phyloP scores from a whole-genome alignment of 2,113 vertebrate genomes.

The Dipodomys merriami region DNA sequence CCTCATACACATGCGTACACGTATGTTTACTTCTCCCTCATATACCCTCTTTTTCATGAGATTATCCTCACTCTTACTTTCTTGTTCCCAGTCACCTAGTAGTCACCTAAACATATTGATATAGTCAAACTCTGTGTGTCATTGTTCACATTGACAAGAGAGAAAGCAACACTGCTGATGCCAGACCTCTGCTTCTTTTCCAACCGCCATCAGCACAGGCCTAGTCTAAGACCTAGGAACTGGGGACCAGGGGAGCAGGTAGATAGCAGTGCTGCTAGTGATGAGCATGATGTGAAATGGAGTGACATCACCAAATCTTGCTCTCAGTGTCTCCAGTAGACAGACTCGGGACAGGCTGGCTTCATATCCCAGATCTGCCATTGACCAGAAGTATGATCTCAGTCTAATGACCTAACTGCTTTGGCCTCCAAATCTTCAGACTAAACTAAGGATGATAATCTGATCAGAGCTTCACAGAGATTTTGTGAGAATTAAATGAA shows the following conservation, averaged over 20 bases:
- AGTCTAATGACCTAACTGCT: not conserved
- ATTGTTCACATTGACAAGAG: conserved; percentile 55
- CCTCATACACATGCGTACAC: rapidly evolving
- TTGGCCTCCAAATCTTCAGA: not conserved
- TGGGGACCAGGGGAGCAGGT: not conserved
- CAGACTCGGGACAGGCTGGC: not conserved
- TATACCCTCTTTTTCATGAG: not conserved
- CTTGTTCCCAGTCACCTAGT: conserved; percentile 42
- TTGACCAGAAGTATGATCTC: not conserved
- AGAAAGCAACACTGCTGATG: not conserved
- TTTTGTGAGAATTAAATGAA: not conserved
- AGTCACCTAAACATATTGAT: not conserved
- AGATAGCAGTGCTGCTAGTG: not conserved
- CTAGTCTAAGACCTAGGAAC: not conserved
- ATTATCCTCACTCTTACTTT: not conserved
- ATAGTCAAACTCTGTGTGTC: conserved; percentile 3
- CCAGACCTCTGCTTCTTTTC: not conserved
- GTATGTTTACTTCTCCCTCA: not conserved
- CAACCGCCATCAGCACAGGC: not conserved
- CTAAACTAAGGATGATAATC: not conserved
- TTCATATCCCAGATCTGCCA: not conserved
- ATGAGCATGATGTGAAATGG: too few species aligned
- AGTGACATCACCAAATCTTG: not conserved
- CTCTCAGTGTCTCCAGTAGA: not conserved
- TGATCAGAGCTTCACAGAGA: not conserved